Percentiles rank a stretch among this genome's conserved stretches.
These are phyloP conservation scores for Dermolepida albohirtum DNA, from an alignment of 2,888 invertebrate genomes.

Conservation along the genomic window DNA sequence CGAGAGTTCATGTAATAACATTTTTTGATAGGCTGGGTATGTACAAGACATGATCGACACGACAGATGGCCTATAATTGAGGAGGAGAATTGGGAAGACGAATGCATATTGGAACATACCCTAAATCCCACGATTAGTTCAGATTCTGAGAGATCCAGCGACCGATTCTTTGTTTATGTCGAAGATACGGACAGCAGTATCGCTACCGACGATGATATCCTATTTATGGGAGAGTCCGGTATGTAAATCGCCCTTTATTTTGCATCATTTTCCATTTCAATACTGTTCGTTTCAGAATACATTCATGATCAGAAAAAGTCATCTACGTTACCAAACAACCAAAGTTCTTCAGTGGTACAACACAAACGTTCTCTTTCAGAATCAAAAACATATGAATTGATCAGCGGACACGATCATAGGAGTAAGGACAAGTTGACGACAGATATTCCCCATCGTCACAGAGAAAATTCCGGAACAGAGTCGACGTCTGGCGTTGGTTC, in stretches of 20 bases:
- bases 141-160: conserved; percentile 55
- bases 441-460: conserved; percentile 65
- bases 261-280: neutral
- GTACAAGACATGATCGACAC: conserved; percentile 81
- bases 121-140: conserved; percentile 46
- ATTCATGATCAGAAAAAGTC: conserved; percentile 50
- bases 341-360: conserved; percentile 64
- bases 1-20: too few relatives aligned
- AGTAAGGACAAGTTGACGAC: conserved; percentile 43
- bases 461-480: conserved; percentile 76
- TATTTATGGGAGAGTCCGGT: conserved; percentile 46
- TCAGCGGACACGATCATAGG: conserved; percentile 61
- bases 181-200: conserved; percentile 51
- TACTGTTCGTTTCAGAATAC: conserved; percentile 27
- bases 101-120: conserved; percentile 44
- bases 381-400: conserved; percentile 76
- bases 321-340: conserved; percentile 71
- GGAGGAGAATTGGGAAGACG: conserved; percentile 71
- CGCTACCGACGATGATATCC: conserved; percentile 52
- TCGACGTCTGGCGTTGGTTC: conserved; percentile 87
- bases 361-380: conserved; percentile 77
- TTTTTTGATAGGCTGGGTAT: conserved; percentile 72
- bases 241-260: conserved; percentile 14
- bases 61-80: conserved; percentile 82
- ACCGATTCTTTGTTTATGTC: conserved; percentile 49